Conservation (phyloP, 2,888 invertebrate species). For the Hypomecis punctinalis region DNA sequence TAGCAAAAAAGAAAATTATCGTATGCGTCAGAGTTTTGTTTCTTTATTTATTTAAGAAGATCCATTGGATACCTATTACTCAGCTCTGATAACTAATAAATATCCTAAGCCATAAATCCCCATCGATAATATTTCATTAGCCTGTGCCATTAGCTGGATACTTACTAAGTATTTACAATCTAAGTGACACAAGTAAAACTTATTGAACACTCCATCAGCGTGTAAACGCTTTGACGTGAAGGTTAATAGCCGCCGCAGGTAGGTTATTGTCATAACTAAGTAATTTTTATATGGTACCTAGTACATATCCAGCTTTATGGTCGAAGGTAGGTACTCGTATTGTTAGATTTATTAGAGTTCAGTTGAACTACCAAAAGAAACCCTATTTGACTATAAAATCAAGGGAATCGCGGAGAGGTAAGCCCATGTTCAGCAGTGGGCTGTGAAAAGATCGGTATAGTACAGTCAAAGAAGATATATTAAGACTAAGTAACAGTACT, state of each 20-base stretch:
- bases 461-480: no score
- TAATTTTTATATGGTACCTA: background rate
- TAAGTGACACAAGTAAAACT: constrained; percentile 19
- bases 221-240: constrained; percentile 27
- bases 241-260: constrained; percentile 21
- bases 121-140: constrained; percentile 14
- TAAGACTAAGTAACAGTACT: no score
- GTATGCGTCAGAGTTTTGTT: no score
- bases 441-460: no score
- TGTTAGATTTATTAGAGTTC: no score
- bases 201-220: constrained; percentile 26
- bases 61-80: background rate
- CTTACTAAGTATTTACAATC: constrained; percentile 27
- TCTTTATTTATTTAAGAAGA: no score
- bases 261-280: constrained; percentile 11
- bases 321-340: background rate
- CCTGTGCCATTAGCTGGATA: constrained; percentile 9
- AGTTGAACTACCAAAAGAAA: no score
- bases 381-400: no score
- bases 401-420: no score
- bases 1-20: no score
- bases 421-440: no score
- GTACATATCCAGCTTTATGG: background rate
- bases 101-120: background rate
- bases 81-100: background rate